phyloP scores from a whole-genome alignment of 2,888 invertebrate genomes.

The Eupithecia abbreviata region DNA sequence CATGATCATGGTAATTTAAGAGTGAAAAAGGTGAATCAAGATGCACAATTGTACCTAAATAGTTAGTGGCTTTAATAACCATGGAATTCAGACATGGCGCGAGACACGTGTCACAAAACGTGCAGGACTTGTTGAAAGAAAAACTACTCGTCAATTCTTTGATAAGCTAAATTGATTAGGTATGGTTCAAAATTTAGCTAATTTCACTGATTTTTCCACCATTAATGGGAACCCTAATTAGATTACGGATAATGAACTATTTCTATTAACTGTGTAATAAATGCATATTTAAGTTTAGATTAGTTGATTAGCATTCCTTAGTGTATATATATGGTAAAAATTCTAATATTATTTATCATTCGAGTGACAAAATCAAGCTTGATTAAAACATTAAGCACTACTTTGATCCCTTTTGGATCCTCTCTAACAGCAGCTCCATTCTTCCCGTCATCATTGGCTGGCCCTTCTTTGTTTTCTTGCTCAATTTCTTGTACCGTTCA shows the following conservation, averaged over 20 bases:
- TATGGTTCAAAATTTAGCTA: neutral
- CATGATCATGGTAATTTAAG: constrained; percentile 26
- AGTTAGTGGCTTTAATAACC: constrained; percentile 14
- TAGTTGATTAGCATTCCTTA: neutral
- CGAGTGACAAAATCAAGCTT: neutral
- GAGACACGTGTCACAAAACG: neutral
- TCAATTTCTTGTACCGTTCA: constrained; percentile 88
- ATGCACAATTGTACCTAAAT: neutral
- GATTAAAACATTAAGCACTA: neutral
- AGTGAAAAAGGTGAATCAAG: constrained; percentile 3
- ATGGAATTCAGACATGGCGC: constrained; percentile 1
- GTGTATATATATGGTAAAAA: neutral
- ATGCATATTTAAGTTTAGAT: neutral
- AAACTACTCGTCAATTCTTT: neutral
- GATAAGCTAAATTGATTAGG: neutral
- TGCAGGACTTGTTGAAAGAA: neutral
- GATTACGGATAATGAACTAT: neutral
- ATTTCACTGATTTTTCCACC: neutral
- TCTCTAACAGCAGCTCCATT: constrained; percentile 89
- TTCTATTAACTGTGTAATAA: neutral
- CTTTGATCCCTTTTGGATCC: constrained; percentile 83
- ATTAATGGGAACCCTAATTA: neutral
- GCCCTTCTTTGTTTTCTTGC: constrained; percentile 90
- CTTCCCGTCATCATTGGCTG: constrained; percentile 94
- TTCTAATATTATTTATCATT: neutral